Evolutionary conservation across 2,797 vertebrate species (phyloP), one percentile per base, ranked within the genome.

Genomic region (Oreochromis mossambicus): DNA sequence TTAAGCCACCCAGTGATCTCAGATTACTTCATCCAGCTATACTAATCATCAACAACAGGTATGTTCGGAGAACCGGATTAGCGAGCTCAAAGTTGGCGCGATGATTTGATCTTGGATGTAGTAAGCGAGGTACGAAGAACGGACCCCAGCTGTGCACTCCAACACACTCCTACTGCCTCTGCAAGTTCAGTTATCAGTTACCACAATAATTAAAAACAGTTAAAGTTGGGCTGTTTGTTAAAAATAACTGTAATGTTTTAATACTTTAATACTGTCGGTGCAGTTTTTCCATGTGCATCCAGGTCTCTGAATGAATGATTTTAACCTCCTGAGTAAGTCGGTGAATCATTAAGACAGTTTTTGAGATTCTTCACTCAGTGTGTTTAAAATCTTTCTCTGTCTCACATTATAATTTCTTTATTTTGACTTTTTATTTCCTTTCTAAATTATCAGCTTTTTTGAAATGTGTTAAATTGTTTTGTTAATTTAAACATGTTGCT

Each of bases 401-500:
- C 29, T 61, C 56, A 61, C 56, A 7, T 61, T 34, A 11, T 34
- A 61, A 7, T 61, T 61, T 61, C 56, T 61, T 61, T 34, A 61
- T 61, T 61, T n/a, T 36, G 29, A 36, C 56, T 11, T 34, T 38
- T 61, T 61, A 0, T 58, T 61, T 61, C 1, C 29, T 61, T 61
- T 61, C 32, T 61, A 61, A 61, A 61, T 61, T 36, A 61, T 61
- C 58, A 3, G 0, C 29, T 61, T 61, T 0, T 61, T 61, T 7
- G 29, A 61, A 1, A 34, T 0, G 0, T 7, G 56, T 61, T 34
- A 34, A 34, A 19, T 61, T 34, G 29, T 34, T 61, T 61, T 61
- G 24, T 34, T 58, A 34, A 61, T n/a, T 36, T n/a, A 36, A 61
- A 61, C 58, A 61, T 61, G 32, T 61, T 12, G 32, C 32, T n/a